Evolutionary conservation across 2,888 invertebrate genomes (phyloP).

Genomic region (Gymnocheta viridis): DNA sequence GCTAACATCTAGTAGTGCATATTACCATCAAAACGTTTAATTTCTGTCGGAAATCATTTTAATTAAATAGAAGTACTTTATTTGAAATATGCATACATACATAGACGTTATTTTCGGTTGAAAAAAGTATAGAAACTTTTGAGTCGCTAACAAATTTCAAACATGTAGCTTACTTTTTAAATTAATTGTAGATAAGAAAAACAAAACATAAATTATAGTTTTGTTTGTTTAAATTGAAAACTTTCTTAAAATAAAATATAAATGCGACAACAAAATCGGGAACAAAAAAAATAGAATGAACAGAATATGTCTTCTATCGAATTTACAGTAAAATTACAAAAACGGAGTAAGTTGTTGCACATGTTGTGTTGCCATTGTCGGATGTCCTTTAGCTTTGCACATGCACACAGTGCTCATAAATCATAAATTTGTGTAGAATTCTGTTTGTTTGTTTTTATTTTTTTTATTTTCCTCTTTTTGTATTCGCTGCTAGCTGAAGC

Average conservation of each 20-base stretch:
- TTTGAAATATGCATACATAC: too few relatives aligned
- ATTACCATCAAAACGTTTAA: too few relatives aligned
- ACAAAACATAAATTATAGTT: constrained; percentile 48
- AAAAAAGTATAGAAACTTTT: too few relatives aligned
- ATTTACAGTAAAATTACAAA: constrained; percentile 26
- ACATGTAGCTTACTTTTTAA: background rate
- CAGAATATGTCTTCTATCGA: constrained; percentile 56
- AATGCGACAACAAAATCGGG: constrained; percentile 1
- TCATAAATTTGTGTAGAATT: constrained; percentile 47
- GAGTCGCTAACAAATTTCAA: too few relatives aligned
- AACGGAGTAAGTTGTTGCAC: constrained; percentile 18
- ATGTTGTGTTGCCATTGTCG: background rate
- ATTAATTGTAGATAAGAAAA: constrained; percentile 7
- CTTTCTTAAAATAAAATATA: constrained; percentile 27
- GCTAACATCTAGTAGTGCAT: too few relatives aligned
- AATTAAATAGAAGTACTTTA: too few relatives aligned
- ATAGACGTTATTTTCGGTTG: too few relatives aligned
- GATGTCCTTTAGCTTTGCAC: constrained; percentile 49
- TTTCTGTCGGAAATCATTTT: too few relatives aligned
- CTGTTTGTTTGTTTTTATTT: constrained; percentile 20
- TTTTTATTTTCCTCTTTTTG: constrained; percentile 14
- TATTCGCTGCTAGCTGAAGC: constrained; percentile 30
- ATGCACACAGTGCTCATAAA: constrained; percentile 52
- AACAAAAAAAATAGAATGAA: background rate
- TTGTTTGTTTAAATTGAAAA: constrained; percentile 45